Base-by-base conservation (phyloP, 2,888 invertebrate genomes). In the Caenorhabditis wallacei region DNA sequence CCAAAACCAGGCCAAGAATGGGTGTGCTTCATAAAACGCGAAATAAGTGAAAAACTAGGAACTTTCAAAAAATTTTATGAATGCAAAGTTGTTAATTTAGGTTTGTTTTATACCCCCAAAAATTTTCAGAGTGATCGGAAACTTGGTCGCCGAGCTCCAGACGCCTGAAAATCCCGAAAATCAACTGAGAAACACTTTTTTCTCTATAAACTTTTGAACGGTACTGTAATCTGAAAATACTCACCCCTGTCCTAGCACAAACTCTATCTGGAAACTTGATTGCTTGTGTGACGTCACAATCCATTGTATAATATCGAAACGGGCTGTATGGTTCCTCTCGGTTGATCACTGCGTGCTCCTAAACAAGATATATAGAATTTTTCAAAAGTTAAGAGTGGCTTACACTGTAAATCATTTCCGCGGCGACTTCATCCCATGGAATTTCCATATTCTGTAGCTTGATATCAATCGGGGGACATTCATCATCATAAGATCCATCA, bases 231-330 rank as follows among this genome's bases (percentile, higher is more conserved):
- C n/a, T n/a, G 2, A 40, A 16, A 13, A 40, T 13, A 40, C 70
- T 24, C 8, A 82, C 82, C 57, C 66, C 59, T 0, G 83, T 80
- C 69, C 84, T 56, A 2, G 37, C 61, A 68, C 84, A 84, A 40
- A 84, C 84, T 54, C 30, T 48, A 5, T 53, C 46, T 16, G 84
- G 84, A 18, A 48, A 11, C 16, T 59, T 20, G 1, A 68, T 35
- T 1, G 84, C 84, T 16, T 43, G 35, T 2, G 13, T 8, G 10
- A 84, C 63, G 0, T 64, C 66, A 11, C 66, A 37, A 48, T 80
- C 80, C 84, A 84, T 80, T 43, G 70, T 61, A 40, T 61, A 80
- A 40, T 35, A 79, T 13, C 13, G 40, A 24, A 10, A 1, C 5
- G 40, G 40, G 13, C 56, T 37, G n/a, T 54, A 63, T 1, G 22